A percentile compares a stretch with the other conserved stretches of the same genome.
These are phyloP conservation scores for Salmo trutta DNA, from an alignment of 2,797 vertebrate genomes.

Conservation along the genomic window DNA sequence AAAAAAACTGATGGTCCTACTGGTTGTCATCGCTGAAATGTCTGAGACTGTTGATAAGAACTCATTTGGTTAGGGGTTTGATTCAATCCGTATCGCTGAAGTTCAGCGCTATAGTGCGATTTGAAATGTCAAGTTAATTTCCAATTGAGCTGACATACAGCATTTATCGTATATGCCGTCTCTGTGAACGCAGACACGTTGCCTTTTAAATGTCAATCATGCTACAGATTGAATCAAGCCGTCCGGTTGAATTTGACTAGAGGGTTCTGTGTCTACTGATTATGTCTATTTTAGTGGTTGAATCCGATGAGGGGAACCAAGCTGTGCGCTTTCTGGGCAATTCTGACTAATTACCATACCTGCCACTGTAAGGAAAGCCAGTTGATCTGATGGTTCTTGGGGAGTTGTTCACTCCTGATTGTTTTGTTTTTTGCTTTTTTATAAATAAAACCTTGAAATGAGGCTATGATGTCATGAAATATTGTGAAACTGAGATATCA, in stretches of 20 bases:
- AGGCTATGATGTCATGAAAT: constrained; percentile 2
- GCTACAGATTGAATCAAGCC: too few species aligned
- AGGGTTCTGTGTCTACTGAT: background rate
- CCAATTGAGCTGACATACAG: too few species aligned
- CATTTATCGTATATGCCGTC: too few species aligned
- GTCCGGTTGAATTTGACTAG: too few species aligned
- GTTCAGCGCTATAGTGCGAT: too few species aligned
- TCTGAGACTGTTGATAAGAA: background rate
- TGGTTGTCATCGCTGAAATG: background rate
- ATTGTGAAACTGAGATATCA: background rate
- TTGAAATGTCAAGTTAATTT: too few species aligned
- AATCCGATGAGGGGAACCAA: too few species aligned
- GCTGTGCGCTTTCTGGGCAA: too few species aligned
- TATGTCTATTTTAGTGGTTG: background rate
- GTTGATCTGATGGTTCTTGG: background rate
- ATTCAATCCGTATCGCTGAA: too few species aligned
- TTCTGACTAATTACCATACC: background rate
- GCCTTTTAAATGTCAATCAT: too few species aligned
- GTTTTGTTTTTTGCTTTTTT: too few species aligned
- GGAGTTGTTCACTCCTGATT: background rate
- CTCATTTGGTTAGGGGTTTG: background rate
- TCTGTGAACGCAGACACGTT: too few species aligned
- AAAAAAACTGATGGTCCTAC: background rate
- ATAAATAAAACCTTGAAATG: background rate
- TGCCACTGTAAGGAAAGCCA: background rate